These are phyloP conservation scores for Latrodectus elegans DNA, from an alignment of 2,888 invertebrate genomes.

Conservation along the genomic window DNA sequence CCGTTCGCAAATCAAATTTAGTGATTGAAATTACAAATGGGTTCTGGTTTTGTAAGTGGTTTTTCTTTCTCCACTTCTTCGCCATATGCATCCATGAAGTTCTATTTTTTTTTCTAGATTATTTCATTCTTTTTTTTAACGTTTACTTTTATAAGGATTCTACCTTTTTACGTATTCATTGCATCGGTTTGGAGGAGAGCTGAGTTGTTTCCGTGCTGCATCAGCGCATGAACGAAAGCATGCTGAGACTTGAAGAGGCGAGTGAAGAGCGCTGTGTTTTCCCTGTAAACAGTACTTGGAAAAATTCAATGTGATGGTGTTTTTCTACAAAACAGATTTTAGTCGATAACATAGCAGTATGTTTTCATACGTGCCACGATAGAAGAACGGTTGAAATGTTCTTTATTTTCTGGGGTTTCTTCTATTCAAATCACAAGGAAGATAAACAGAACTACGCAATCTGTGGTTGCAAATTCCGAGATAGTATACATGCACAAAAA, in stretches of 20 bases:
- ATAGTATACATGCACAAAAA: too few relatives aligned
- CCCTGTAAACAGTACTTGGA: constrained; percentile 31
- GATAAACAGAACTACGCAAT: too few relatives aligned
- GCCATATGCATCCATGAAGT: not conserved
- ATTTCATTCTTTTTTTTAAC: not conserved
- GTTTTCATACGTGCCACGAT: not conserved
- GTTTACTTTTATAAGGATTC: constrained; percentile 4
- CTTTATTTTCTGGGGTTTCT: not conserved
- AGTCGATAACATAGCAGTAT: not conserved
- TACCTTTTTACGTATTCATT: constrained; percentile 48
- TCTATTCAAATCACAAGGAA: too few relatives aligned
- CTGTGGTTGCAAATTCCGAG: too few relatives aligned
- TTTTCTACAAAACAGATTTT: not conserved
- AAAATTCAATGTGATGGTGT: not conserved
- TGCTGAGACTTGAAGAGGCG: not conserved
- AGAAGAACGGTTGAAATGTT: not conserved
- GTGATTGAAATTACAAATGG: constrained; percentile 65
- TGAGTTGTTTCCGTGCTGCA: constrained; percentile 38
- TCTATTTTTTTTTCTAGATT: constrained; percentile 3
- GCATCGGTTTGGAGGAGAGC: constrained; percentile 28
- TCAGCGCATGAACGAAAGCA: constrained; percentile 3
- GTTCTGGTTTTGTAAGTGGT: constrained; percentile 11
- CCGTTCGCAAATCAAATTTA: constrained; percentile 61
- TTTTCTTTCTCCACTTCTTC: constrained; percentile 20
- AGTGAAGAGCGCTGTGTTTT: constrained; percentile 25